Percentiles rank a stretch among this genome's conserved stretches.
phyloP scores from a whole-genome alignment of 2,113 vertebrate species.

The Pholis gunnellus region DNA sequence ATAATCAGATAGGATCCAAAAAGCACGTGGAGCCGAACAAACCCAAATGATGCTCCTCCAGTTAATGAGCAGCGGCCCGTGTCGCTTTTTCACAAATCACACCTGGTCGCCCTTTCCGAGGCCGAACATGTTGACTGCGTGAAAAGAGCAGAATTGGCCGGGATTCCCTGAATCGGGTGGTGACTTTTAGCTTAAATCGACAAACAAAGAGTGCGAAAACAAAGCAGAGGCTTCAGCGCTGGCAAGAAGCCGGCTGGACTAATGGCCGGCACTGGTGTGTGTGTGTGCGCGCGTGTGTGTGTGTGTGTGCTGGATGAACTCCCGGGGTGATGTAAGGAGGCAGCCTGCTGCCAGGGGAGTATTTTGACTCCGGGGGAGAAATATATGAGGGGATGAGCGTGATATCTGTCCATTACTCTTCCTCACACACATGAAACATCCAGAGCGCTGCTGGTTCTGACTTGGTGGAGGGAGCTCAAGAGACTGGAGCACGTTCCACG shows the following conservation, averaged over 20 bases:
- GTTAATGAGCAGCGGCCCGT: neutral
- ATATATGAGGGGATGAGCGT: constrained; percentile 56
- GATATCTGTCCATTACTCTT: constrained; percentile 59
- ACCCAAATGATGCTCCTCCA: neutral
- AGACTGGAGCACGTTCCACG: constrained; percentile 59
- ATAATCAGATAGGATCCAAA: constrained; percentile 3
- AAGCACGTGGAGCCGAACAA: neutral
- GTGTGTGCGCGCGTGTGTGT: constrained; percentile 6
- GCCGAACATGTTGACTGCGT: neutral
- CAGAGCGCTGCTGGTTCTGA: constrained; percentile 18
- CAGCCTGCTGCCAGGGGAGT: constrained; percentile 52
- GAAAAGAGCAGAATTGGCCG: neutral
- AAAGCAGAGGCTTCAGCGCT: constrained; percentile 39
- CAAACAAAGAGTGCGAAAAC: constrained; percentile 32
- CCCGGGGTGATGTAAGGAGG: constrained; percentile 57
- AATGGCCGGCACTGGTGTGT: constrained; percentile 1
- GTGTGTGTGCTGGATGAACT: constrained; percentile 45
- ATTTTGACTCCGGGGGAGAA: constrained; percentile 42
- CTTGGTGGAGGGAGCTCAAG: constrained; percentile 39
- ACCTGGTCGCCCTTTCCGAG: neutral
- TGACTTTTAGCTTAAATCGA: constrained; percentile 62
- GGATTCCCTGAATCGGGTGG: constrained; percentile 1
- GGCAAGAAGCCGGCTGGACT: constrained; percentile 34
- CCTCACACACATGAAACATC: constrained; percentile 22
- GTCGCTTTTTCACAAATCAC: neutral